A percentile compares a stretch with the other conserved stretches of the same genome.
These are phyloP conservation scores for Orchesellides sinensis DNA, from an alignment of 2,888 invertebrate species.

Conservation along the genomic window DNA sequence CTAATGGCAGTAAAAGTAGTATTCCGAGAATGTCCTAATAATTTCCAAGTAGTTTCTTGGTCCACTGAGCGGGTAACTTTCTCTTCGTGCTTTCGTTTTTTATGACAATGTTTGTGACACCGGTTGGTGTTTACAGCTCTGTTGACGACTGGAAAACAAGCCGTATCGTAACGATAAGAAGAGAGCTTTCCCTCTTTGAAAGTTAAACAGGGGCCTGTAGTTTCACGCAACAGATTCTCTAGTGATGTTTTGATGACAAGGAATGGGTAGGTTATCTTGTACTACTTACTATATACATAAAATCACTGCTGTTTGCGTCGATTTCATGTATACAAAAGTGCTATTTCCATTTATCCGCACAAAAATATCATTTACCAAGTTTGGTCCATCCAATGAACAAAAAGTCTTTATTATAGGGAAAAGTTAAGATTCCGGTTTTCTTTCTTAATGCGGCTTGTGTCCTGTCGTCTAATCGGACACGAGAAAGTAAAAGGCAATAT, in stretches of 20 bases:
- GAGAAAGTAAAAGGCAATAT: too few species aligned
- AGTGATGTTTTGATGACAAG: conserved; percentile 47
- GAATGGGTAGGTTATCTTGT: conserved; percentile 43
- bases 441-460: background rate
- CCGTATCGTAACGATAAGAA: background rate
- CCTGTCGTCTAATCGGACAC: too few species aligned
- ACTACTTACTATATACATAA: conserved; percentile 38
- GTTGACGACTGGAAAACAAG: background rate
- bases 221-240: background rate
- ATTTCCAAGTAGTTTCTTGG: background rate
- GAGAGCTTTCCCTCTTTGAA: background rate
- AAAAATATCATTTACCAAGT: too few species aligned
- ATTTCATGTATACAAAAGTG: too few species aligned
- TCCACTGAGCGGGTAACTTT: background rate
- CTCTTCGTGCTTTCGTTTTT: background rate
- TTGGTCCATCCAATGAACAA: too few species aligned
- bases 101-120: background rate
- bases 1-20: conserved; percentile 3
- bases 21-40: background rate
- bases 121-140: background rate
- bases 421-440: background rate
- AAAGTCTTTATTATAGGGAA: too few species aligned
- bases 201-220: background rate
- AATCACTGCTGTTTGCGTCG: background rate
- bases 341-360: background rate